Evolutionary conservation across 2,113 vertebrate genomes (phyloP).

Genomic region (Emydura subglobosa): DNA sequence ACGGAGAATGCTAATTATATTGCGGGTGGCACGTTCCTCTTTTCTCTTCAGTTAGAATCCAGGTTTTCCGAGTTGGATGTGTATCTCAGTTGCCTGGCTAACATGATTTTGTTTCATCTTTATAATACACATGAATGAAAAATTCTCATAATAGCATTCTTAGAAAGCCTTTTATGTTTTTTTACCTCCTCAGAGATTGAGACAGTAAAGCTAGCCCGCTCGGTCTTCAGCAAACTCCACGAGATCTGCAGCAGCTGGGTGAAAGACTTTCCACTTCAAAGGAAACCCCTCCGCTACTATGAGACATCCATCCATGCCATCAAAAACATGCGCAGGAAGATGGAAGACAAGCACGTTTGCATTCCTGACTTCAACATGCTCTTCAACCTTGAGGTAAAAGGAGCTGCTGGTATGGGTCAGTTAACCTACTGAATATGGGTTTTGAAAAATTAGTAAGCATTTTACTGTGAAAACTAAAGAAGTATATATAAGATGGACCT

Average conservation of each 20-base stretch:
- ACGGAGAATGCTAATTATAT: constrained; percentile 49
- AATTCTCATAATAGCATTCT: neutral
- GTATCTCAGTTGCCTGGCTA: constrained; percentile 25
- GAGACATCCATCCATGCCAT: constrained; percentile 99
- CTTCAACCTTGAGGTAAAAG: constrained; percentile 92
- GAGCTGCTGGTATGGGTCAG: neutral
- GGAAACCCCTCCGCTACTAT: constrained; percentile 91
- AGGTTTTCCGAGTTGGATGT: constrained; percentile 47
- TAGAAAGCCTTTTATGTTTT: constrained; percentile 38
- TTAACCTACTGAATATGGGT: fast-evolving
- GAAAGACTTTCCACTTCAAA: constrained; percentile 92
- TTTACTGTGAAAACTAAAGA: neutral
- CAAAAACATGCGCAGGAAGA: constrained; percentile 99
- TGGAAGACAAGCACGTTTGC: constrained; percentile 98
- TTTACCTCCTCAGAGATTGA: constrained; percentile 88
- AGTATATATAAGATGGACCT: neutral
- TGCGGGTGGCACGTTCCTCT: constrained; percentile 19
- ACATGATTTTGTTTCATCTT: constrained; percentile 67
- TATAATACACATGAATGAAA: constrained; percentile 35
- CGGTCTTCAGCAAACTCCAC: constrained; percentile 92
- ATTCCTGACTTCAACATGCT: constrained; percentile 98
- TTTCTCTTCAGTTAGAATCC: constrained; percentile 34
- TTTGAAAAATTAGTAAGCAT: neutral
- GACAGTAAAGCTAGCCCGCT: constrained; percentile 89
- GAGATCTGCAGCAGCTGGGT: constrained; percentile 93